Percentiles rank a stretch among this genome's conserved stretches.
Conservation (phyloP, 2,797 vertebrate species). For the Crypturellus tataupa region DNA sequence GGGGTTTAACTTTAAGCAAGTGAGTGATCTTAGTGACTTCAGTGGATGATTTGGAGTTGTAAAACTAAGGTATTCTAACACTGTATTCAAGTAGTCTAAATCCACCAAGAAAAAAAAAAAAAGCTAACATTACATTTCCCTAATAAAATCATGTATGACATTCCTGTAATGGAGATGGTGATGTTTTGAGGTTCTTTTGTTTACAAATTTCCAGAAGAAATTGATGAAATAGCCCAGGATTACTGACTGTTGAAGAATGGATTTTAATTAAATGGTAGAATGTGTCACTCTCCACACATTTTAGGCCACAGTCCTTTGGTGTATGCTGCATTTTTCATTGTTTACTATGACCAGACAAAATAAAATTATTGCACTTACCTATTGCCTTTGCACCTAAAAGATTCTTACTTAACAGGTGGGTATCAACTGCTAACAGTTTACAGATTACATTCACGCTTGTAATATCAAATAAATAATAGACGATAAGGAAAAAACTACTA, state of each 20-base stretch:
- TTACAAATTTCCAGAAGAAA: conserved; percentile 40
- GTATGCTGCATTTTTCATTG: neutral
- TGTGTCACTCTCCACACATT: conserved; percentile 2
- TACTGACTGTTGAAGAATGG: conserved; percentile 30
- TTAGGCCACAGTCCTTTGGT: conserved; percentile 12
- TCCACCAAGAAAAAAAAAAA: conserved; percentile 12
- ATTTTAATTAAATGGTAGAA: conserved; percentile 61
- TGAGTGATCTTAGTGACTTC: conserved; percentile 44
- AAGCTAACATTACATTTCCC: conserved; percentile 11
- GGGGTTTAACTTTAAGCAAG: conserved; percentile 50
- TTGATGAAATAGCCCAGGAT: conserved; percentile 39
- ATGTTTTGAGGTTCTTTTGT: conserved; percentile 42
- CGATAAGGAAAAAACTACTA: conserved; percentile 73
- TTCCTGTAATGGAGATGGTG: neutral
- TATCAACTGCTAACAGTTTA: neutral
- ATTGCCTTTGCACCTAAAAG: conserved; percentile 8
- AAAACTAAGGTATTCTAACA: conserved; percentile 43
- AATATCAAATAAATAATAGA: conserved; percentile 66
- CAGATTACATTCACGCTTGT: conserved; percentile 57
- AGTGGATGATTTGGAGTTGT: neutral
- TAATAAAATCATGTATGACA: conserved; percentile 25
- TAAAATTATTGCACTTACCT: conserved; percentile 9
- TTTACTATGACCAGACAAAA: neutral
- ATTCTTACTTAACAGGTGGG: conserved; percentile 35
- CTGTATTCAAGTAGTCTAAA: conserved; percentile 13